A percentile compares a stretch with the other conserved stretches of the same genome.
Conservation (phyloP, 2,888 invertebrate genomes). For the Apocheima hispidaria region DNA sequence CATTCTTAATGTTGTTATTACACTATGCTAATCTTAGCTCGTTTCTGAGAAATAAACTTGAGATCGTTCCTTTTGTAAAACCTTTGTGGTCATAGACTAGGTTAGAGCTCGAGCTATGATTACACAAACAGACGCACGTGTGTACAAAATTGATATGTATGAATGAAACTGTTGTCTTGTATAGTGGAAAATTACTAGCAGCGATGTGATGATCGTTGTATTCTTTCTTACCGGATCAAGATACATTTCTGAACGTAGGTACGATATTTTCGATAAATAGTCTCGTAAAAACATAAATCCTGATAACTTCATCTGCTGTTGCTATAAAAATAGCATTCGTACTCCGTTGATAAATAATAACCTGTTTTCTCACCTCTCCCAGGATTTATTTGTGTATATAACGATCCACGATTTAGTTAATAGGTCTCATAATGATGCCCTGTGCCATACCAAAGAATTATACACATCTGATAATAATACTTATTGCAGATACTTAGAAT, state of each 20-base stretch:
- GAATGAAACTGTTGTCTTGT: slow-evolving; percentile 57
- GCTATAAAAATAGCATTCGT: background rate
- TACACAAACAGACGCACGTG: slow-evolving; percentile 46
- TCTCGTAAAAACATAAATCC: slow-evolving; percentile 34
- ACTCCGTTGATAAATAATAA: background rate
- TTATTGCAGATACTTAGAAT: too few species aligned
- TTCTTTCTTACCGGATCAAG: background rate
- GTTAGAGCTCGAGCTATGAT: slow-evolving; percentile 53
- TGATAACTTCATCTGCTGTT: background rate
- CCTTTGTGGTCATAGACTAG: slow-evolving; percentile 43
- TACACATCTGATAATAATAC: background rate
- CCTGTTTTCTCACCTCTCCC: background rate
- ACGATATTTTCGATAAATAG: slow-evolving; percentile 45
- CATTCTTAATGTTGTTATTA: slow-evolving; percentile 23
- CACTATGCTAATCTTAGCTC: slow-evolving; percentile 21
- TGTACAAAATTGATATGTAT: slow-evolving; percentile 56
- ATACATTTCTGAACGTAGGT: background rate
- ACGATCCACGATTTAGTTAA: background rate
- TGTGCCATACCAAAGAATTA: background rate
- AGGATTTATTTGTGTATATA: background rate
- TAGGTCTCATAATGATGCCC: background rate
- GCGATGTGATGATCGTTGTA: slow-evolving; percentile 28
- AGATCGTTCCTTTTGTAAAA: slow-evolving; percentile 26
- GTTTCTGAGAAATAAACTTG: slow-evolving; percentile 15
- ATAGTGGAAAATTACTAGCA: slow-evolving; percentile 47